Percentiles rank a stretch among this genome's conserved stretches.
Evolutionary conservation across 2,888 invertebrate species (phyloP).

Genomic region (Tiliacea citrago): DNA sequence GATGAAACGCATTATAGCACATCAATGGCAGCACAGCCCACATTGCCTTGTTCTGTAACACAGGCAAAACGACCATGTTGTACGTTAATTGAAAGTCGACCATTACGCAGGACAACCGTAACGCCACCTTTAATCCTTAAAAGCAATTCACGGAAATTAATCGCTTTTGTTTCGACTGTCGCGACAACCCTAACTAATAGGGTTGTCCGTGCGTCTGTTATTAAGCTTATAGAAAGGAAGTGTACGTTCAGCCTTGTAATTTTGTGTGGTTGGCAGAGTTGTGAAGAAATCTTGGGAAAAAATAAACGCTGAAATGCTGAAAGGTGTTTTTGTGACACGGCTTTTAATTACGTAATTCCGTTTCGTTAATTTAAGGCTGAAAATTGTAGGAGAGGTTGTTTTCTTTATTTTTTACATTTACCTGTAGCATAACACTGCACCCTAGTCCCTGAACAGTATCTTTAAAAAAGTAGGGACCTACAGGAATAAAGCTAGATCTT

Average conservation of each 20-base stretch:
- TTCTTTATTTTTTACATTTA: background rate
- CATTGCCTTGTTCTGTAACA: background rate
- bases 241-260: conserved; percentile 51
- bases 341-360: conserved; percentile 22
- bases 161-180: conserved; percentile 53
- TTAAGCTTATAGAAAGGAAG: conserved; percentile 46
- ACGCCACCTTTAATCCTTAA: conserved; percentile 24
- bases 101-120: conserved; percentile 14
- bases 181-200: conserved; percentile 63
- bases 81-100: conserved; percentile 31
- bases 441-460: background rate
- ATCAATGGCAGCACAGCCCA: background rate
- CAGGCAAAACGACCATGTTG: conserved; percentile 18
- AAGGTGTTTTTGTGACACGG: conserved; percentile 18
- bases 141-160: conserved; percentile 54
- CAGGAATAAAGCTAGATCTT: background rate
- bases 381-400: background rate
- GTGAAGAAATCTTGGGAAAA: conserved; percentile 34
- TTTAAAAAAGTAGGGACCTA: background rate
- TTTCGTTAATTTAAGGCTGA: conserved; percentile 2
- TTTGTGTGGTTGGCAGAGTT: conserved; percentile 43
- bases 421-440: background rate
- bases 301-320: conserved; percentile 31
- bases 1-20: too few species aligned
- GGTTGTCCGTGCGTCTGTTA: conserved; percentile 46